phyloP scores from a whole-genome alignment of 2,113 vertebrate species.

The Atrichornis clamosus region DNA sequence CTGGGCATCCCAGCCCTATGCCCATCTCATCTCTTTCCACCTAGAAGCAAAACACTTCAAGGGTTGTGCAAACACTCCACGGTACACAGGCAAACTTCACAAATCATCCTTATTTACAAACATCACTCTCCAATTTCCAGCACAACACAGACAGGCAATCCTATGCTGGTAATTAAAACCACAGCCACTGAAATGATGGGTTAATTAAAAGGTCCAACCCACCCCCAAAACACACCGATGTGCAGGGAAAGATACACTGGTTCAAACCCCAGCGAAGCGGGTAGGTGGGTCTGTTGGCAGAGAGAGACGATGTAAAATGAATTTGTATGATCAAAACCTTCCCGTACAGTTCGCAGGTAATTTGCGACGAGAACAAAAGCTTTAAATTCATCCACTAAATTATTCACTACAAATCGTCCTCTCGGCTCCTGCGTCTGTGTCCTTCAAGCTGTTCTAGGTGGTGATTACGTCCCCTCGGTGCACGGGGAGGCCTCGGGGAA shows the following conservation, averaged over 20 bases:
- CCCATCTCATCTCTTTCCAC: neutral
- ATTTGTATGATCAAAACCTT: conserved; percentile 52
- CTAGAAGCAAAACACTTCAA: fast-evolving
- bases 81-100: neutral
- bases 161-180: neutral
- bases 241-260: neutral
- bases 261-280: neutral
- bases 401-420: conserved; percentile 54
- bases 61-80: fast-evolving
- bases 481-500: neutral
- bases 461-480: neutral
- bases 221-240: neutral
- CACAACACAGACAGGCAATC: neutral
- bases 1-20: fast-evolving
- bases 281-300: conserved; percentile 34
- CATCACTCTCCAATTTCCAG: neutral
- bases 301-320: neutral
- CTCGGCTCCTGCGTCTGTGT: neutral
- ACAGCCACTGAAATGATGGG: neutral
- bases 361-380: conserved; percentile 61
- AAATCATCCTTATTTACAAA: neutral
- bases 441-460: conserved; percentile 47
- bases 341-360: conserved; percentile 46
- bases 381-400: conserved; percentile 62
- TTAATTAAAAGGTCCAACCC: neutral